Conservation (phyloP, 2,888 invertebrate genomes). For the Tetragnatha montana region DNA sequence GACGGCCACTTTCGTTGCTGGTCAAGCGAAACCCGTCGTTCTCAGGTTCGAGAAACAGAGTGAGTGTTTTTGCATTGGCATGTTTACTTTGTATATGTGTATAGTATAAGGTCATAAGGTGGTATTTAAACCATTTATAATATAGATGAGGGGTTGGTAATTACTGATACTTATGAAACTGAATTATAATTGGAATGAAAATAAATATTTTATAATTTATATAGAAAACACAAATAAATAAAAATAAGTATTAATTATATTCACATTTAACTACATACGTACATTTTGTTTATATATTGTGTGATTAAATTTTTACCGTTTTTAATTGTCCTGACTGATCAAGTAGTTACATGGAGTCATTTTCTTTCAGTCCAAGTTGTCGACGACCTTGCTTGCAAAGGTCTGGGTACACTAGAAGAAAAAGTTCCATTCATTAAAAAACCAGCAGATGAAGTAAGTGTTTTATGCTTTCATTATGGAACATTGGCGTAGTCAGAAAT, state of each 20-base stretch:
- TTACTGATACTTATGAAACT: too few relatives aligned
- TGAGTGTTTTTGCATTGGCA: conserved; percentile 74
- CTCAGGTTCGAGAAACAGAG: conserved; percentile 83
- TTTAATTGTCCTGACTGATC: too few relatives aligned
- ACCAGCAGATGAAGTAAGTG: conserved; percentile 87
- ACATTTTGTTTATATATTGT: background rate
- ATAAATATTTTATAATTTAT: background rate
- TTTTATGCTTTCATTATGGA: background rate
- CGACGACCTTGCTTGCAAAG: conserved; percentile 83
- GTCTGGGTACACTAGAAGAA: conserved; percentile 89
- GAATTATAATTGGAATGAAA: background rate
- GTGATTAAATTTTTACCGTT: too few relatives aligned
- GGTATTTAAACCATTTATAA: too few relatives aligned
- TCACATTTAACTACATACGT: too few relatives aligned
- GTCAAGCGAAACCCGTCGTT: conserved; percentile 85
- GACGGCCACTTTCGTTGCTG: conserved; percentile 84
- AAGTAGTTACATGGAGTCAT: background rate
- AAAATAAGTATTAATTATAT: too few relatives aligned
- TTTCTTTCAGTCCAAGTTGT: conserved; percentile 74
- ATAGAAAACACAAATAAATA: too few relatives aligned
- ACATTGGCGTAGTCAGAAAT: too few relatives aligned
- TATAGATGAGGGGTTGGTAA: too few relatives aligned
- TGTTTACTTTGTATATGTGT: too few relatives aligned
- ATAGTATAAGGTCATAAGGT: too few relatives aligned
- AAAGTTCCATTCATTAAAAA: conserved; percentile 87